A percentile compares a stretch with the other conserved stretches of the same genome.
Conservation (phyloP, 2,797 vertebrate species). For the Propithecus deckenii region DNA sequence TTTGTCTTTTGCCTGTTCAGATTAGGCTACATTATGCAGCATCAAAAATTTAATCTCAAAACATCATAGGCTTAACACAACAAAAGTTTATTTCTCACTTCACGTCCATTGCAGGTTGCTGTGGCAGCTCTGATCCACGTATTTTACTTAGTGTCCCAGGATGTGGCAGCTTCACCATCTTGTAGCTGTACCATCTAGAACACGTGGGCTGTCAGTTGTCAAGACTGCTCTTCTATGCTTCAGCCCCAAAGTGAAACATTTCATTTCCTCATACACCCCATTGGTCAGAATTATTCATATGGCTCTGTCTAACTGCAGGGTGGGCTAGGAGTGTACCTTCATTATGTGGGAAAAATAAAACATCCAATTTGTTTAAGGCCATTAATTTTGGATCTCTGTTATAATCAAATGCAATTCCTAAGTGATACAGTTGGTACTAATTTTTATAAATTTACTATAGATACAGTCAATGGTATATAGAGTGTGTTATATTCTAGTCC, state of each 20-base stretch:
- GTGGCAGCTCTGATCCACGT: not conserved
- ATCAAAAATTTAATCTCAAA: not conserved
- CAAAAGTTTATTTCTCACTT: not conserved
- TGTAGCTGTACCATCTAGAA: not conserved
- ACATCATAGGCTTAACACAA: not conserved
- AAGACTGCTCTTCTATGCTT: not conserved
- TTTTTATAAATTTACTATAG: not conserved
- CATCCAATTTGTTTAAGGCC: not conserved
- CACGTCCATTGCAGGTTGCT: not conserved
- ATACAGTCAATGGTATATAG: not conserved
- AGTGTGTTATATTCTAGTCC: not conserved
- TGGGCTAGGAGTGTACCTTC: not conserved
- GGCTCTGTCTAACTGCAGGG: not conserved
- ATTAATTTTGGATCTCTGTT: not conserved
- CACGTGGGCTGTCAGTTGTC: not conserved
- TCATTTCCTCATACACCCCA: not conserved
- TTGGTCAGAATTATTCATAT: not conserved
- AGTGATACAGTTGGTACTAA: not conserved
- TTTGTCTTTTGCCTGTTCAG: not conserved
- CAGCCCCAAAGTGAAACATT: not conserved
- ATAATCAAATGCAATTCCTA: not conserved
- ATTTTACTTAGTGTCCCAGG: not conserved
- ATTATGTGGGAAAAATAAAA: constrained; percentile 6
- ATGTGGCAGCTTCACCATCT: not conserved
- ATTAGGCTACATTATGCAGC: not conserved